Conservation (phyloP, 2,113 vertebrate genomes). For the Podiceps cristatus region DNA sequence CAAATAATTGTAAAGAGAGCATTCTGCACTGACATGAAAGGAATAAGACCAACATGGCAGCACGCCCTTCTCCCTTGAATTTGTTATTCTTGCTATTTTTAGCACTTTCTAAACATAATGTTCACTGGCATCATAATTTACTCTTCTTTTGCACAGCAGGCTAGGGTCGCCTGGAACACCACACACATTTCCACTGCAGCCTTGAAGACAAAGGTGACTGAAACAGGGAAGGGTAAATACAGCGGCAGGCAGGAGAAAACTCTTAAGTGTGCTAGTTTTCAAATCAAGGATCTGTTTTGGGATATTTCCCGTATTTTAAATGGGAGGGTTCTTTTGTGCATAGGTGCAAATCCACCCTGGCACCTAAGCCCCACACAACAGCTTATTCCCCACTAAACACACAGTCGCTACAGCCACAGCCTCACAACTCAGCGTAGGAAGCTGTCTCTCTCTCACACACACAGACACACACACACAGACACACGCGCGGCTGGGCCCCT, state of each 20-base stretch:
- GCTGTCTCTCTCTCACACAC: no score
- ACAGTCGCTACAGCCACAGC: not conserved
- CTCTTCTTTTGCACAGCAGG: not conserved
- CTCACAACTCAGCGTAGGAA: not conserved
- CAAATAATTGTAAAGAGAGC: not conserved
- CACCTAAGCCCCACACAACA: not conserved
- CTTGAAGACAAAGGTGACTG: not conserved
- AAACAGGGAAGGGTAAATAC: not conserved
- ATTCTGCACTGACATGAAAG: not conserved
- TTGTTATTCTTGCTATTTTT: constrained; percentile 1
- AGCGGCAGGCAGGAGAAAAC: not conserved
- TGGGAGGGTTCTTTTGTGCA: not conserved
- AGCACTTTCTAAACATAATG: not conserved
- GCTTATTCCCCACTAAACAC: not conserved
- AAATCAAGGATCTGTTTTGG: not conserved
- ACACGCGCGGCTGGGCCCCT: not conserved
- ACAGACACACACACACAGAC: not conserved
- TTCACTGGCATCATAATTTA: not conserved
- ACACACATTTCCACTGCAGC: not conserved
- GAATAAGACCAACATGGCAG: not conserved
- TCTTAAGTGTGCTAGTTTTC: not conserved
- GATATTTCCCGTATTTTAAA: not conserved
- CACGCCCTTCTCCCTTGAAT: not conserved
- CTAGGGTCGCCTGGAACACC: not conserved
- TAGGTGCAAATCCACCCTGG: not conserved